Percentiles rank a stretch among this genome's conserved stretches.
These are phyloP conservation scores for Lasiurus borealis DNA, from an alignment of 2,113 vertebrate genomes.

Conservation along the genomic window DNA sequence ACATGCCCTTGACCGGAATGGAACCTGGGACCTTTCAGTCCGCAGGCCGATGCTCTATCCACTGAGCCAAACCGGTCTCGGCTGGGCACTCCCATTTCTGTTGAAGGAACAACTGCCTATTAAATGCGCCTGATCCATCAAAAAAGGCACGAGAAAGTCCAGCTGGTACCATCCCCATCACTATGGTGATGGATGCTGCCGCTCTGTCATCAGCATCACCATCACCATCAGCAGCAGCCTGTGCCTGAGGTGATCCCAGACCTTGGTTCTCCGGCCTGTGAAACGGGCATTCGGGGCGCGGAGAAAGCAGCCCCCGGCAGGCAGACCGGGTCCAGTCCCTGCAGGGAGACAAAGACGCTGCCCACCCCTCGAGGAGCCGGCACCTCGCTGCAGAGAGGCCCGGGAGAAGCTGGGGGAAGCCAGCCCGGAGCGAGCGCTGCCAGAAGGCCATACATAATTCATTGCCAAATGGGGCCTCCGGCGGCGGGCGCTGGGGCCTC, in stretches of 20 bases:
- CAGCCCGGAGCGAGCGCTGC: not conserved
- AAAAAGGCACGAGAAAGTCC: not conserved
- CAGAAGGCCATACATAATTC: constrained; percentile 84
- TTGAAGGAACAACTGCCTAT: not conserved
- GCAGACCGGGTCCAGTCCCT: not conserved
- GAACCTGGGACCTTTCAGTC: too few species aligned
- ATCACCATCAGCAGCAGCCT: not conserved
- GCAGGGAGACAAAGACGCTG: constrained; percentile 42
- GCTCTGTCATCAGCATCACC: too few species aligned
- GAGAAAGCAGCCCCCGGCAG: not conserved
- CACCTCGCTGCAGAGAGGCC: not conserved
- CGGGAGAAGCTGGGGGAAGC: not conserved
- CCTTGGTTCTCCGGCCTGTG: constrained; percentile 46
- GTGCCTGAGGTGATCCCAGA: not conserved
- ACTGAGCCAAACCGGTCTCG: too few species aligned
- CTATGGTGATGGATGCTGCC: not conserved
- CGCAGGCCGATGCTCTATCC: too few species aligned
- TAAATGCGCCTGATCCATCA: not conserved
- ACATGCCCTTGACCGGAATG: too few species aligned
- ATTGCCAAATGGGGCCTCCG: constrained; percentile 79
- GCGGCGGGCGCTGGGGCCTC: not conserved
- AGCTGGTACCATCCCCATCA: not conserved
- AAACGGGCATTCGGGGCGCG: constrained; percentile 19
- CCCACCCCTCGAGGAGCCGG: not conserved
- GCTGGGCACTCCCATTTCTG: too few species aligned